Conservation (phyloP, 2,888 invertebrate genomes). For the Alviniconcha strummeri region DNA sequence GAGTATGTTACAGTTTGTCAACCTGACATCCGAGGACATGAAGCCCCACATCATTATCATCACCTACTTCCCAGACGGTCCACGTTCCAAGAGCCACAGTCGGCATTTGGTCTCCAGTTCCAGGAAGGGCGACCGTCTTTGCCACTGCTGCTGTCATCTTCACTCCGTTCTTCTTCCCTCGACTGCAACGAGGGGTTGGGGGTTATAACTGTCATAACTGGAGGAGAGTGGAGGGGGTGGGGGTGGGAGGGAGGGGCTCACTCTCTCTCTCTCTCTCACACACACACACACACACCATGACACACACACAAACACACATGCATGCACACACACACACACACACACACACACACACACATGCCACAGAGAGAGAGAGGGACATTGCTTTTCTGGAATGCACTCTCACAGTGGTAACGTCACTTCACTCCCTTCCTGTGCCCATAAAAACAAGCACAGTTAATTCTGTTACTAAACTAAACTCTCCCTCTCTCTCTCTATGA, state of each 20-base stretch:
- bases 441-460: background rate
- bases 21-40: background rate
- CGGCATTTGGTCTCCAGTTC: conserved; percentile 27
- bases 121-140: conserved; percentile 21
- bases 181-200: background rate
- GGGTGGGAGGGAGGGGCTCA: background rate
- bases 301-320: background rate
- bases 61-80: conserved; percentile 24
- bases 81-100: conserved; percentile 21
- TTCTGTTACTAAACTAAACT: background rate
- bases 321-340: conserved; percentile 11
- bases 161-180: background rate
- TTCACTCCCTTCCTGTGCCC: too few relatives aligned
- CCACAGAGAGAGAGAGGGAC: background rate
- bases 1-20: background rate
- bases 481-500: too few relatives aligned
- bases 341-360: conserved; percentile 8
- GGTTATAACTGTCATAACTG: background rate
- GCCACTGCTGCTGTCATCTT: background rate
- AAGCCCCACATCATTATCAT: background rate
- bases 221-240: background rate
- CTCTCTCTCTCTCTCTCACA: background rate
- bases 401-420: too few relatives aligned
- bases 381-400: too few relatives aligned
- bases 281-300: background rate